A percentile compares a stretch with the other conserved stretches of the same genome.
Evolutionary conservation across 2,797 vertebrate genomes (phyloP).

Genomic region (Menidia menidia): DNA sequence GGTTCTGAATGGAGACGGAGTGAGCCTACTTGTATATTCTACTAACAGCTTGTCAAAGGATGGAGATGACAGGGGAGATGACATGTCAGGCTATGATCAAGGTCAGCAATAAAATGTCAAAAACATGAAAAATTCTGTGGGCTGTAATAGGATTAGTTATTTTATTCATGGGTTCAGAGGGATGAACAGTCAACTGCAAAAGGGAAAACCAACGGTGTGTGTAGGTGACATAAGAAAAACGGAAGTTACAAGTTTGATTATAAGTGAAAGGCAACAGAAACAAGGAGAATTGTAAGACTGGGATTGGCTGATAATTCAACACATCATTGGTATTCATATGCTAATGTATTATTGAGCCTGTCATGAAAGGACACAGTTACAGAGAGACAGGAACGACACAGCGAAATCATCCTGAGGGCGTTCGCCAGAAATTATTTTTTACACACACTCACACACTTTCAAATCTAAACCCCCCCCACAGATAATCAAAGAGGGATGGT

Average conservation of each 20-base stretch:
- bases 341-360: constrained; percentile 45
- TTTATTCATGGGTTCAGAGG: constrained; percentile 42
- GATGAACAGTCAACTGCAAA: constrained; percentile 33
- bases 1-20: constrained; percentile 37
- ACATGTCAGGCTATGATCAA: constrained; percentile 69
- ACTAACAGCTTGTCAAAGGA: constrained; percentile 54
- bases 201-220: constrained; percentile 23
- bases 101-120: constrained; percentile 56
- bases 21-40: constrained; percentile 59
- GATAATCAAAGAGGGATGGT: constrained; percentile 28
- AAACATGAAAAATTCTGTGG: constrained; percentile 38
- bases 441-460: not conserved
- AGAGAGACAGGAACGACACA: constrained; percentile 24
- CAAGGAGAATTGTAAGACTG: constrained; percentile 9
- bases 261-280: constrained; percentile 11
- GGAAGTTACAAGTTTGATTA: not conserved
- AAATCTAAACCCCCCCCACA: constrained; percentile 36
- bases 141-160: constrained; percentile 51
- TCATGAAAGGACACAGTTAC: constrained; percentile 41
- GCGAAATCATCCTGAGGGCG: constrained; percentile 33
- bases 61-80: constrained; percentile 58
- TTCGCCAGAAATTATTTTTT: constrained; percentile 57
- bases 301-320: constrained; percentile 25
- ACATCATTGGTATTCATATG: constrained; percentile 46
- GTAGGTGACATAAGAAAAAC: constrained; percentile 14